Base-by-base conservation (phyloP, 1,140 invertebrate genomes). In the Lasaia peninsularis region DNA sequence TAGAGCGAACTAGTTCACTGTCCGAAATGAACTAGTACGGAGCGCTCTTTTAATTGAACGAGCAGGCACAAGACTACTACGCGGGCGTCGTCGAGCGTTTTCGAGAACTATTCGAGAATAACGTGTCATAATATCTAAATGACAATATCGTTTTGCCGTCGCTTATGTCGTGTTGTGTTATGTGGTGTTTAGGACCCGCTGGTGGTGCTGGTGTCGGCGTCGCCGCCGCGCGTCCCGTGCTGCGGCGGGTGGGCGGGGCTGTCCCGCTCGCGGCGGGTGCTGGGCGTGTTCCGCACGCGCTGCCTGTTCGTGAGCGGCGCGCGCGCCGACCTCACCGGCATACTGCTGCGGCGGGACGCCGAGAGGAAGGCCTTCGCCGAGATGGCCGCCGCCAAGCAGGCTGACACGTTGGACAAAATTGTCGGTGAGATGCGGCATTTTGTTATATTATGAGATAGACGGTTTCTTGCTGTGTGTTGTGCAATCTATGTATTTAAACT, bases 141-240 rank as follows among this genome's bases (percentile, higher is more conserved):
- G n/a, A n/a, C n/a, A n/a, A n/a, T n/a, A n/a, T n/a, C n/a, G n/a
- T n/a, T n/a, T n/a, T n/a, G n/a, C n/a, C n/a, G n/a, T n/a, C n/a
- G n/a, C n/a, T n/a, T n/a, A n/a, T n/a, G n/a, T n/a, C n/a, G n/a
- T n/a, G n/a, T n/a, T n/a, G n/a, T n/a, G n/a, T n/a, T n/a, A n/a
- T n/a, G n/a, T n/a, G n/a, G n/a, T 37, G 9, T 10, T 31, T 54
- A 92, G 90, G 91, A 92, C 82, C 88, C 91, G 0, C 60, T 93
- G 20, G 91, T 91, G 9, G 67, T 86, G 14, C 68, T 92, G 0
- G 91, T 91, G 56, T 78, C 87, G 7, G 86, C 86, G 5, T 86
- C 81, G 52, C 90, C 92, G 65, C 91, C 92, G 0, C 74, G 82
- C 6, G 80, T 93, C 0, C 86, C 79, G 57, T 91, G 91, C 64